Conservation (phyloP, 2,113 vertebrate genomes). For the Trinectes maculatus region DNA sequence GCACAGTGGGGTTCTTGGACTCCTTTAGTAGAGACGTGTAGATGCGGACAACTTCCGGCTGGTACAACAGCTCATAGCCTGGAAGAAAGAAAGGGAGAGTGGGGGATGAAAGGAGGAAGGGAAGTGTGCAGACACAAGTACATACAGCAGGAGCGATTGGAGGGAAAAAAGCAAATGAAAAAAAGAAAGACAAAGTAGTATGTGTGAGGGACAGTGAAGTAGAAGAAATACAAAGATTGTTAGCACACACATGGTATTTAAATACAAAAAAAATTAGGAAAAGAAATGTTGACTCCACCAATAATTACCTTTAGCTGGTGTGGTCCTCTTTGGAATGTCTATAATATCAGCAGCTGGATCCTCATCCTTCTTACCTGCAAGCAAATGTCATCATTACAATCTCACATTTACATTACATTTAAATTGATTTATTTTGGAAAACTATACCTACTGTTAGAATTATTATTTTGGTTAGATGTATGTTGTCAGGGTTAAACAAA, state of each 20-base stretch:
- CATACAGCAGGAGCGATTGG: neutral
- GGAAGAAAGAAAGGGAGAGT: neutral
- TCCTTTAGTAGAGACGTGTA: constrained; percentile 94
- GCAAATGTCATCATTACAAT: constrained; percentile 6
- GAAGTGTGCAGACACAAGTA: neutral
- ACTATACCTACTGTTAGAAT: constrained; percentile 17
- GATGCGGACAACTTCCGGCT: constrained; percentile 93
- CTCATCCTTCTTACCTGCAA: constrained; percentile 89
- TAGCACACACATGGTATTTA: neutral
- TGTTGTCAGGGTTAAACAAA: neutral
- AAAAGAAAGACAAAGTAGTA: too few species aligned
- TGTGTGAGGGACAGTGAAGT: neutral
- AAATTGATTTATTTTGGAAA: neutral
- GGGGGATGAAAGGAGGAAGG: accelerated
- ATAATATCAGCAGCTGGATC: constrained; percentile 83
- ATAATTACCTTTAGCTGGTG: constrained; percentile 89
- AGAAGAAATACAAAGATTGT: neutral
- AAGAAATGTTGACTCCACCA: neutral
- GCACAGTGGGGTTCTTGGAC: constrained; percentile 89
- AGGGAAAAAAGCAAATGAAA: neutral
- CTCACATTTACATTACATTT: neutral
- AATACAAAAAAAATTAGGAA: too few species aligned
- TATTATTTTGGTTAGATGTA: constrained; percentile 22
- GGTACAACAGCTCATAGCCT: constrained; percentile 96
- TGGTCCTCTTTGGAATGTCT: constrained; percentile 93